Evolutionary conservation across 2,797 vertebrate genomes (phyloP), one percentile per base, ranked within the genome.

Genomic region (Novumbra hubbsi): DNA sequence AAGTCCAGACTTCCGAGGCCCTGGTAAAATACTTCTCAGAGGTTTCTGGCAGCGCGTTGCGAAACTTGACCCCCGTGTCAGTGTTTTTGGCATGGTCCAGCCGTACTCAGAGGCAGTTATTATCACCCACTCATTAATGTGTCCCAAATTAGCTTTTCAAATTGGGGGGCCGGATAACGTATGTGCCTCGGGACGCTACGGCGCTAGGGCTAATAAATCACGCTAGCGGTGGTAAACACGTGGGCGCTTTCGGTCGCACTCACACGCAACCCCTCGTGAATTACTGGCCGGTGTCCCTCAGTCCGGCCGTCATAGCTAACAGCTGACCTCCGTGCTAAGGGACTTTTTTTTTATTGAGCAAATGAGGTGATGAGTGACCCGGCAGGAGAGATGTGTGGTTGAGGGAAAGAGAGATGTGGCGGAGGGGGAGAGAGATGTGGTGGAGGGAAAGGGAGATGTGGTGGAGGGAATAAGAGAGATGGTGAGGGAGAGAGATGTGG

Each of bases 51-150:
- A 74, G 11, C 6, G 32, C 57, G 69, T 62, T 75, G 4, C 34
- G 71, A 76, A 2, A 30, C 8, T 48, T 7, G n/a, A 45, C 76
- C 79, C 73, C 84, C 74, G 71, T 74, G 80, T 52, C 77, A 65
- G 41, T 75, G 70, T 84, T 14, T 88, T 83, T 84, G 80, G 78
- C 78, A 68, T 74, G 68, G 80, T 79, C 68, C 70, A 24, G 28
- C 48, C 32, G 72, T 76, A 76, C 72, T 69, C 30, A 69, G 68
- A 73, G 73, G 49, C 79, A 76, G 68, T 87, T 88, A 91, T 87
- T 88, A 91, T 91, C 83, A 88, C 80, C 85, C 84, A 76, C 83
- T 88, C 87, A 91, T 92, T 90, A 90, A 82, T 65, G 76, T 67
- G 73, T 89, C 89, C 88, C 84, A 85, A 91, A 93, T 88, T 79